Percentiles rank a stretch among this genome's conserved stretches.
These are phyloP conservation scores for Xestia rhomboidea DNA, from an alignment of 2,888 invertebrate species.

Conservation along the genomic window DNA sequence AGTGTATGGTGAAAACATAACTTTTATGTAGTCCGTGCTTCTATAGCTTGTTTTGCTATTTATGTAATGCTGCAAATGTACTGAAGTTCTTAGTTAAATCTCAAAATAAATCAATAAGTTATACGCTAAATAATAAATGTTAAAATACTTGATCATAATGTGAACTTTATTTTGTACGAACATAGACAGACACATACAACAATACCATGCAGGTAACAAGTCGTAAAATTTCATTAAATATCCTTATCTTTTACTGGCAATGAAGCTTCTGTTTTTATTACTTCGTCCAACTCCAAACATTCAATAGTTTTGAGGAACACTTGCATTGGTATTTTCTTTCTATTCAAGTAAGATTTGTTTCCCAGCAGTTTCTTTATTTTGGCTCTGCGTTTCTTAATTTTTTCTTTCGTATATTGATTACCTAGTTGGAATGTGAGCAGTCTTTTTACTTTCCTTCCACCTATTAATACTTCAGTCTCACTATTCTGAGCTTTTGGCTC, in stretches of 20 bases:
- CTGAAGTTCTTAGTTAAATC: not conserved
- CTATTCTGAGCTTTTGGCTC: slow-evolving; percentile 88
- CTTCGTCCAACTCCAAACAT: slow-evolving; percentile 87
- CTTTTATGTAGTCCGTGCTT: not conserved
- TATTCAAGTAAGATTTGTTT: slow-evolving; percentile 87
- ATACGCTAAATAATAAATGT: slow-evolving; percentile 11
- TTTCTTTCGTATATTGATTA: slow-evolving; percentile 88
- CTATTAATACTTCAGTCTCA: slow-evolving; percentile 85
- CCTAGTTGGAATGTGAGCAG: slow-evolving; percentile 89
- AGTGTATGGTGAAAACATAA: slow-evolving; percentile 83
- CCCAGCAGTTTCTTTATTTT: slow-evolving; percentile 91
- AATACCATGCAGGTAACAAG: slow-evolving; percentile 74
- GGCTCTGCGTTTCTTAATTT: slow-evolving; percentile 90
- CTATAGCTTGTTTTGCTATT: not conserved
- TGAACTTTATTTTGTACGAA: slow-evolving; percentile 59
- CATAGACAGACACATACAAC: slow-evolving; percentile 41
- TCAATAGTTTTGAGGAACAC: slow-evolving; percentile 90
- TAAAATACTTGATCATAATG: slow-evolving; percentile 8
- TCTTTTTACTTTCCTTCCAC: slow-evolving; percentile 90
- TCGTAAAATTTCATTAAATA: slow-evolving; percentile 56
- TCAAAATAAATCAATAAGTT: not conserved
- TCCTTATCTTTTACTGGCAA: slow-evolving; percentile 68
- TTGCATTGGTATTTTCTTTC: slow-evolving; percentile 90
- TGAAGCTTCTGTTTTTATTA: slow-evolving; percentile 77
- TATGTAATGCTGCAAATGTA: slow-evolving; percentile 4